A percentile compares a stretch with the other conserved stretches of the same genome.
Conservation (phyloP, 1,140 invertebrate genomes). For the Eubasilissa regina region DNA sequence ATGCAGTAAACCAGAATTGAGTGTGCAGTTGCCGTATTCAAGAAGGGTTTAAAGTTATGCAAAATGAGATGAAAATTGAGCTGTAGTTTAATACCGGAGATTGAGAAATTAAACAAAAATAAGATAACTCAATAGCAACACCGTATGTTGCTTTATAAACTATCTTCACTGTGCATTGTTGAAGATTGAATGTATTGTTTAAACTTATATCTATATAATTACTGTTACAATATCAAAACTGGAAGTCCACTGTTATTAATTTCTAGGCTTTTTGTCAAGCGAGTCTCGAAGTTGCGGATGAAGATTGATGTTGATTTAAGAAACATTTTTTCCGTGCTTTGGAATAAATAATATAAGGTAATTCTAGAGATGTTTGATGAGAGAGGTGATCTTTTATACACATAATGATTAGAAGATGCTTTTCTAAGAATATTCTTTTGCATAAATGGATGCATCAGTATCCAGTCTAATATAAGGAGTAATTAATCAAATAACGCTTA, state of each 20-base stretch:
- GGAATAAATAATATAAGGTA: conserved; percentile 35
- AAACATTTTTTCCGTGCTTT: conserved; percentile 25
- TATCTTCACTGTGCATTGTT: background rate
- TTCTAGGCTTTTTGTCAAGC: conserved; percentile 14
- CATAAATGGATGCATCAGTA: conserved; percentile 18
- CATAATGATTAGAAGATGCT: conserved; percentile 38
- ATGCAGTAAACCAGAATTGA: too few species aligned
- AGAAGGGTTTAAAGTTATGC: too few species aligned
- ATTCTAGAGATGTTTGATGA: conserved; percentile 33
- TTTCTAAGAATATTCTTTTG: conserved; percentile 41
- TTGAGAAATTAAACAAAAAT: too few species aligned
- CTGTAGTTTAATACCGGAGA: too few species aligned
- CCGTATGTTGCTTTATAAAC: background rate
- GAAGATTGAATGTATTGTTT: conserved; percentile 28
- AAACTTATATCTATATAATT: conserved; percentile 17
- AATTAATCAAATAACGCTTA: conserved; percentile 32
- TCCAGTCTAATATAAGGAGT: conserved; percentile 22
- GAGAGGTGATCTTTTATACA: conserved; percentile 32
- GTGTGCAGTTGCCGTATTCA: too few species aligned
- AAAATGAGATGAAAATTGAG: too few species aligned
- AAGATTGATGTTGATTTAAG: conserved; percentile 27
- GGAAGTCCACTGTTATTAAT: conserved; percentile 4
- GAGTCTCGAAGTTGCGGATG: conserved; percentile 19
- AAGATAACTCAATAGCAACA: too few species aligned
- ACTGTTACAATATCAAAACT: conserved; percentile 17